phyloP scores from a whole-genome alignment of 2,113 vertebrate genomes.

The Alaudala cheleensis region DNA sequence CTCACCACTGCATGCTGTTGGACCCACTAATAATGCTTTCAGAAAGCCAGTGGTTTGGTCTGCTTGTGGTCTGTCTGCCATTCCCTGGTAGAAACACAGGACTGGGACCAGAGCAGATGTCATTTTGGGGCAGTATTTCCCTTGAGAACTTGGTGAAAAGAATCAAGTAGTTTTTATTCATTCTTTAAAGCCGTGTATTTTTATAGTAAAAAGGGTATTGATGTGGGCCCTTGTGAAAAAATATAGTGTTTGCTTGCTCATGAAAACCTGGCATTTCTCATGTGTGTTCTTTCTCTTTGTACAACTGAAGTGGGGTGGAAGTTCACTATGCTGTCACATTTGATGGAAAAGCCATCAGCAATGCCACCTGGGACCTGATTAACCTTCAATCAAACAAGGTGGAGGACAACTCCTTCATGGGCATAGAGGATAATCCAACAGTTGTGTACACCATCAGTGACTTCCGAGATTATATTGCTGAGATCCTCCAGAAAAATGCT shows the following conservation, averaged over 20 bases:
- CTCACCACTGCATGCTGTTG: neutral
- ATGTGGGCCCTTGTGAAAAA: neutral
- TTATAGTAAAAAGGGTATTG: neutral
- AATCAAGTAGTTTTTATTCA: neutral
- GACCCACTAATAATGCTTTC: neutral
- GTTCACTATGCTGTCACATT: constrained; percentile 86
- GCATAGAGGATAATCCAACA: constrained; percentile 79
- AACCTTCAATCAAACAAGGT: constrained; percentile 89
- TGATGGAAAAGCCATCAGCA: constrained; percentile 82
- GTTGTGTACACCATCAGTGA: constrained; percentile 80
- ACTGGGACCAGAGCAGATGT: neutral
- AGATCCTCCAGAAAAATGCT: constrained; percentile 81
- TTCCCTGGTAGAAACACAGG: neutral
- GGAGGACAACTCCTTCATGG: constrained; percentile 81
- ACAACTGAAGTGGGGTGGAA: constrained; percentile 72
- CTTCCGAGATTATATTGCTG: constrained; percentile 78
- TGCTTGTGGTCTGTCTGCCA: neutral
- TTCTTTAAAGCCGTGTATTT: neutral
- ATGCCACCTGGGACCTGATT: constrained; percentile 86
- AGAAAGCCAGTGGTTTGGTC: neutral
- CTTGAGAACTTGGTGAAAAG: neutral
- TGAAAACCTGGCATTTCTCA: neutral
- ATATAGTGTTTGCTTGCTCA: neutral
- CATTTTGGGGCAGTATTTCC: neutral
- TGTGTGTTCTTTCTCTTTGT: neutral